Percentiles rank a stretch among this genome's conserved stretches.
These are phyloP conservation scores for Paragorgia papillata DNA, from an alignment of 92 coral and sea anemone genomes.

Conservation along the genomic window DNA sequence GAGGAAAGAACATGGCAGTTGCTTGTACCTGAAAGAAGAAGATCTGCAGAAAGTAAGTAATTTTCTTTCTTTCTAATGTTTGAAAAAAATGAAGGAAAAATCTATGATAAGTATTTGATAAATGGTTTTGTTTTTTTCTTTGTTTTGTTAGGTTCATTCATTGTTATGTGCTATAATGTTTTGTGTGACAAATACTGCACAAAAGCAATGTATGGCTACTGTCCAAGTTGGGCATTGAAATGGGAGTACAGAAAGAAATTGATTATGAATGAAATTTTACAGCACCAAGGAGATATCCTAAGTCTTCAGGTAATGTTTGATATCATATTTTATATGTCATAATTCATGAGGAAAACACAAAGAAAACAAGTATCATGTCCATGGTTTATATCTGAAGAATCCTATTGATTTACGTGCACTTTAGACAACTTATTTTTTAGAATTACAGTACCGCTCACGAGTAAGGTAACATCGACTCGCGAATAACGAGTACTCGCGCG, in stretches of 20 bases:
- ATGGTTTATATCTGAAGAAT: too few relatives aligned
- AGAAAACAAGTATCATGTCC: too few relatives aligned
- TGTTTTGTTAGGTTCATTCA: constrained; percentile 70
- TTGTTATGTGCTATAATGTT: constrained; percentile 96
- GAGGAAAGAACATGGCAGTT: constrained; percentile 91
- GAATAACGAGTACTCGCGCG: too few relatives aligned
- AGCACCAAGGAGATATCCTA: constrained; percentile 92
- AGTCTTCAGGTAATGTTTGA: constrained; percentile 83
- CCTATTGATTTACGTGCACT: too few relatives aligned
- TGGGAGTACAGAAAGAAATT: constrained; percentile 94
- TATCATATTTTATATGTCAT: not conserved
- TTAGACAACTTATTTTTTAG: too few relatives aligned
- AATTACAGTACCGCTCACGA: too few relatives aligned
- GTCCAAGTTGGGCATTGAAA: constrained; percentile 97
- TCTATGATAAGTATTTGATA: too few relatives aligned
- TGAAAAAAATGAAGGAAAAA: too few relatives aligned
- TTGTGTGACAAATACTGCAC: constrained; percentile 98
- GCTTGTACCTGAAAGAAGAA: constrained; percentile 69
- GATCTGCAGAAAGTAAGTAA: constrained; percentile 58
- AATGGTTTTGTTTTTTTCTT: too few relatives aligned
- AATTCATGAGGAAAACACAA: too few relatives aligned
- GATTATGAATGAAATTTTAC: constrained; percentile 91
- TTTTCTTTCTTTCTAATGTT: too few relatives aligned
- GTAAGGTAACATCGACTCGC: too few relatives aligned
- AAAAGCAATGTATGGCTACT: constrained; percentile 87